A percentile compares a stretch with the other conserved stretches of the same genome.
phyloP scores from a whole-genome alignment of 2,888 invertebrate species.

The Tetragonisca angustula region DNA sequence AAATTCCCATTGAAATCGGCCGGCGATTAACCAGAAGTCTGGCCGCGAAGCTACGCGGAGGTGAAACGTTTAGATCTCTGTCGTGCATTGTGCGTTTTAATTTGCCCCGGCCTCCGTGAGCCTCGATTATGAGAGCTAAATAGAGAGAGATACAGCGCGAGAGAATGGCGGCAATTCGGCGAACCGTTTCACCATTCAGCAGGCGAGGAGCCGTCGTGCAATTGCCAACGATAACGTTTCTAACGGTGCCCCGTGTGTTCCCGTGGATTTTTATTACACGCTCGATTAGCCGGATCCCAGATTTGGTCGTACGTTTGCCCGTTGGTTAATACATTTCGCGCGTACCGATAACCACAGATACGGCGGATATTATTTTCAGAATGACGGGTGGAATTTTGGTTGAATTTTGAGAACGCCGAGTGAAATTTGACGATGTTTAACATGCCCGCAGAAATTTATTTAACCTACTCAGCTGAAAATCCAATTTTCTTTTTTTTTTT shows the following conservation, averaged over 20 bases:
- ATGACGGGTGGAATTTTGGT: background rate
- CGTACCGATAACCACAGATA: background rate
- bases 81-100: constrained; percentile 21
- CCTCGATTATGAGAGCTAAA: constrained; percentile 23
- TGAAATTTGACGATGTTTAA: background rate
- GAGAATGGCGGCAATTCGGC: constrained; percentile 26
- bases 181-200: background rate
- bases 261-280: constrained; percentile 15
- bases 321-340: background rate
- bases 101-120: background rate
- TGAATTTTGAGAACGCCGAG: background rate
- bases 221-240: constrained; percentile 15
- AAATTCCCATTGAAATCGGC: constrained; percentile 12
- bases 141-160: constrained; percentile 10
- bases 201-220: background rate
- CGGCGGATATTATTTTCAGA: background rate
- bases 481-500: no score
- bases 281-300: background rate
- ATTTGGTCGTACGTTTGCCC: background rate
- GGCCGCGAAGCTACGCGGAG: background rate
- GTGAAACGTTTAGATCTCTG: constrained; percentile 20
- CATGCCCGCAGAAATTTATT: background rate
- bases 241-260: background rate
- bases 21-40: constrained; percentile 13
- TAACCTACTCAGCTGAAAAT: background rate